These are phyloP conservation scores for Octopus bimaculoides DNA, from an alignment of 1,140 invertebrate genomes.

Conservation along the genomic window DNA sequence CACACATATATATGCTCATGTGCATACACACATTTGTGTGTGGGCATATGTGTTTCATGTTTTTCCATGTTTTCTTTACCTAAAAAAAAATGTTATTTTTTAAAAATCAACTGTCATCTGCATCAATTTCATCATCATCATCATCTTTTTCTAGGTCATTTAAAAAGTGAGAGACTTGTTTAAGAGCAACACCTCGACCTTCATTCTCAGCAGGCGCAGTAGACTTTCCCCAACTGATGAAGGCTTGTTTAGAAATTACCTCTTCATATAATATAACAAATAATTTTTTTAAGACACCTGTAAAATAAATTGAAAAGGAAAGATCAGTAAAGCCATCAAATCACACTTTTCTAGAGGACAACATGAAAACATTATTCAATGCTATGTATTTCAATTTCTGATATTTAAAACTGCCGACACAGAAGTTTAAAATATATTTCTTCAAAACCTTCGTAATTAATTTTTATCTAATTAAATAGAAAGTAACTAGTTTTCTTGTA, in stretches of 20 bases:
- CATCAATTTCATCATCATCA: too few species aligned
- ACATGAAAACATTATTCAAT: not conserved
- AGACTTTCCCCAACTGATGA: constrained; percentile 63
- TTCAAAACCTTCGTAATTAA: not conserved
- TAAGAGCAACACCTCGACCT: constrained; percentile 64
- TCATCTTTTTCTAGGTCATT: too few species aligned
- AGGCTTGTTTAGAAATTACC: constrained; percentile 65
- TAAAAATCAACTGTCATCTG: too few species aligned
- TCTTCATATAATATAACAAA: constrained; percentile 65
- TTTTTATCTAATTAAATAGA: not conserved
- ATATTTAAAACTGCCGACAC: not conserved
- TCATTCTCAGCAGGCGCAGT: constrained; percentile 60
- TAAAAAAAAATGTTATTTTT: too few species aligned
- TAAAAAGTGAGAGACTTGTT: constrained; percentile 64
- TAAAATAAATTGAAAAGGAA: constrained; percentile 18
- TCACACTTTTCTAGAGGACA: not conserved
- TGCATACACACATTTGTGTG: too few species aligned
- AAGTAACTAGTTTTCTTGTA: not conserved
- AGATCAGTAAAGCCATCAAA: not conserved
- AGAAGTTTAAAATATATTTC: not conserved
- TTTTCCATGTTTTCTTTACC: too few species aligned
- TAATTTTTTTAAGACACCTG: constrained; percentile 61
- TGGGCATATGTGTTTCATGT: too few species aligned
- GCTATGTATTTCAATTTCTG: not conserved
- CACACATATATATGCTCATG: too few species aligned